Evolutionary conservation across 1,140 invertebrate genomes (phyloP), one percentile per base, ranked within the genome.

Genomic region (Drosophila takahashii): DNA sequence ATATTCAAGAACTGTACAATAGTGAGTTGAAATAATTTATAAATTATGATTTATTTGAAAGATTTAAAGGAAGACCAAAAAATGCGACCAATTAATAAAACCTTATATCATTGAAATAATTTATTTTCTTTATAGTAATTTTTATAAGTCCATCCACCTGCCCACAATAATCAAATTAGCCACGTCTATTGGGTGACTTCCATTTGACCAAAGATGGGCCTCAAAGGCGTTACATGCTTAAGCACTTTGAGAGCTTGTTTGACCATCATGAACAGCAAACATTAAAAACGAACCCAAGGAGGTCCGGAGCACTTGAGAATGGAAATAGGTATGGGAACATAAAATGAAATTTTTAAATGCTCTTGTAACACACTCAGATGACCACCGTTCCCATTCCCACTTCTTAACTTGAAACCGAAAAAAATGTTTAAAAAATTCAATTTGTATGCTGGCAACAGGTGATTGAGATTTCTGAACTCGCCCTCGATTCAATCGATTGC

Each of bases 361-460:
- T 47, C 62, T 69, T 70, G 41, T 45, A 67, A 69, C 22, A 16
- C 29, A 16, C 47, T 15, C 39, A 18, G 26, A 9, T 27, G 2
- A 9, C 10, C 11, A 26, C 10, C 47, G 47, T 29, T 22, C 16
- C 22, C 59, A 32, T 32, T 64, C 10, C 22, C 32, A 9, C 22
- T 22, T 22, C 22, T 3, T 45, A 26, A 54, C 36, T 54, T 50
- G n/a, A 18, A 10, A 16, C 11, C 32, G 16, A 8, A 11, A 5
- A 37, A 8, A 48, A 39, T n/a, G 45, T 22, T 29, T 48, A 44
- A 36, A 34, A 69, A 34, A 70, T 34, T 26, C 15, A 56, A 27
- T 41, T 70, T 29, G 11, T 39, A 70, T 69, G 66, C 50, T 41
- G 65, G 64, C 64, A 65, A 48, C 67, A 70, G 67, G 67, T 70